phyloP scores from a whole-genome alignment of 2,888 invertebrate species.

The Lamellibrachia satsuma region DNA sequence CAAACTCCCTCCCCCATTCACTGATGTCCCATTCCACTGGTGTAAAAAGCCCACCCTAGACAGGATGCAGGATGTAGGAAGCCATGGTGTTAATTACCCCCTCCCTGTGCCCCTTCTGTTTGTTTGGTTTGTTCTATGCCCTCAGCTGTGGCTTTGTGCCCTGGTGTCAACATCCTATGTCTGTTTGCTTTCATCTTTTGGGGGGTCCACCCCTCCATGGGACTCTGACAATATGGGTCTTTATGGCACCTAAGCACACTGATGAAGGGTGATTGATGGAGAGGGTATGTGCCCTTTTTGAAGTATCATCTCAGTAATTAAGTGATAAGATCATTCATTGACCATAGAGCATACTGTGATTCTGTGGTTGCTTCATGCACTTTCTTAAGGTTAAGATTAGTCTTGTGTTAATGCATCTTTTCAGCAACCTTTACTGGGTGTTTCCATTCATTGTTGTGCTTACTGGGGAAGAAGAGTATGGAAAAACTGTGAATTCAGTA shows the following conservation, averaged over 20 bases:
- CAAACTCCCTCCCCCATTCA: neutral
- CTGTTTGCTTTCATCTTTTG: neutral
- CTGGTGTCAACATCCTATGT: neutral
- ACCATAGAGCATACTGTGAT: neutral
- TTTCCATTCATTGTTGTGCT: neutral
- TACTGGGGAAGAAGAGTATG: too few relatives aligned
- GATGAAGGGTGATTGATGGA: conserved; percentile 12
- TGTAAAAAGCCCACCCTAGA: neutral
- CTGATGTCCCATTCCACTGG: neutral
- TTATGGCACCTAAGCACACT: neutral
- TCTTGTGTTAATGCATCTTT: neutral
- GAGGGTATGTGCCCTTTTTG: neutral
- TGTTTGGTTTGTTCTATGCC: neutral
- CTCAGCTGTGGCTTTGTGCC: neutral
- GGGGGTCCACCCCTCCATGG: neutral
- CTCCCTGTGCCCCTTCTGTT: neutral
- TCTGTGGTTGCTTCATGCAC: neutral
- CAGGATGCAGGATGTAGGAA: neutral
- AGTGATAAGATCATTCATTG: neutral
- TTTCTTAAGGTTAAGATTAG: neutral
- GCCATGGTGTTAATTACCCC: conserved; percentile 5
- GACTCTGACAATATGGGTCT: neutral
- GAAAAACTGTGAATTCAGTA: too few relatives aligned
- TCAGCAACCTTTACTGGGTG: neutral
- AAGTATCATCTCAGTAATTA: neutral